Evolutionary conservation across 2,113 vertebrate genomes (phyloP), one percentile per base, ranked within the genome.

Genomic region (Lampris megalopsis): DNA sequence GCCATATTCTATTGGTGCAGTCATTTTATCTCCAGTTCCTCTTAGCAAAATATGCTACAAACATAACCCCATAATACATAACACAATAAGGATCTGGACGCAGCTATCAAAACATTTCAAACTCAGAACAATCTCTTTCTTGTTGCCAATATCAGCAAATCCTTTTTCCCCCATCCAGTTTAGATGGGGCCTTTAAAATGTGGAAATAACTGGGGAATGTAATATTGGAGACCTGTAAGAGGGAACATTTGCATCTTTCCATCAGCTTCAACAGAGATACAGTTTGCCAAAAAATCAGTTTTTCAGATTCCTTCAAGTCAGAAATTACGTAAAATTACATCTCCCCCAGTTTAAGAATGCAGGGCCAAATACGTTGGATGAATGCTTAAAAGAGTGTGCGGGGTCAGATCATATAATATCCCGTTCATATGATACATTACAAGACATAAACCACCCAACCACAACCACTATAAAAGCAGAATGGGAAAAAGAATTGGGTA

Each of bases 51-150:
- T 4, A 36, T 7, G 3, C 3, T 58, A 36, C 10, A 37, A 58
- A 7, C n/a, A 36, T 58, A 58, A 58, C 24, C 56, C 56, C 5
- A 36, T 58, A 3, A 68, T 70, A 56, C 11, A 68, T 68, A 35
- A 54, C 52, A 42, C 52, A 6, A 56, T 68, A 68, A 11, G 66
- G 66, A 42, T 56, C 11, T 56, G 66, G 66, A 68, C 54, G 43
- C 66, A 68, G 35, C 35, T 56, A 6, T 40, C 2, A 41, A 56
- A 54, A 6, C 41, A 54, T 41, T 56, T 68, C 52, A 68, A 68
- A n/a, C 38, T 68, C 10, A 68, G 38, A 2, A 38, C 37, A 2
- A 3, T 47, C 13, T 64, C 62, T 13, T n/a, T 68, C 43, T 56
- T 68, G 5, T 8, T 68, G 3, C 66, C 66, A 1, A 68, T 68